A percentile compares a stretch with the other conserved stretches of the same genome.
These are phyloP conservation scores for Lepus oiostolus DNA, from an alignment of 2,797 vertebrate species.

Conservation along the genomic window DNA sequence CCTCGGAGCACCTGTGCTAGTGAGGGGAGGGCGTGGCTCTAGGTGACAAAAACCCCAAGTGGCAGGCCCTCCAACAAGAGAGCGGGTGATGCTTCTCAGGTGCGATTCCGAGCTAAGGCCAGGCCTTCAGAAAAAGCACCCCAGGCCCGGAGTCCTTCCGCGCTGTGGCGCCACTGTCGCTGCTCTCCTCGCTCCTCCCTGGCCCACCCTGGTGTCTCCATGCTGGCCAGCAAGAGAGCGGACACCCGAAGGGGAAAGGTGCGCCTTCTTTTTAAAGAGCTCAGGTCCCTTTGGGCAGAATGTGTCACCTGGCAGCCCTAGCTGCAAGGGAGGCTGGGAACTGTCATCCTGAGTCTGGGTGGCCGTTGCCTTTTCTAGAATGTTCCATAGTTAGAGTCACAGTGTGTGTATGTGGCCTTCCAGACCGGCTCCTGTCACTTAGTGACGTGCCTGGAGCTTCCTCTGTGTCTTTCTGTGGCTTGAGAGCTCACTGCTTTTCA, in stretches of 20 bases:
- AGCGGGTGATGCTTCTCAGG: not conserved
- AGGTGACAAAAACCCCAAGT: not conserved
- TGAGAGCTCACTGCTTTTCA: not conserved
- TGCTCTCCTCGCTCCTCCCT: rapidly evolving
- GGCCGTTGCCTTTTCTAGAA: not conserved
- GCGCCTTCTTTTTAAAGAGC: not conserved
- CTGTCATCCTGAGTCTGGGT: not conserved
- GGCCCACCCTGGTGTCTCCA: not conserved
- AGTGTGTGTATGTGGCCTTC: too few relatives aligned
- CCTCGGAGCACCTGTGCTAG: not conserved
- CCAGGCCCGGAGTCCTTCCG: not conserved
- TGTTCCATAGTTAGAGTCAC: not conserved
- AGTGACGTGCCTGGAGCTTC: not conserved
- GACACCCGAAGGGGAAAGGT: not conserved
- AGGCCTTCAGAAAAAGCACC: not conserved
- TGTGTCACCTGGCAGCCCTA: rapidly evolving
- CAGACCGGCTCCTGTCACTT: not conserved
- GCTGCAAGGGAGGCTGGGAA: not conserved
- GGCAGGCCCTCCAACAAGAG: not conserved
- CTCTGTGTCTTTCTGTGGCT: not conserved
- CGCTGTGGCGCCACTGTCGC: not conserved
- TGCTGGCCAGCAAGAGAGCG: not conserved
- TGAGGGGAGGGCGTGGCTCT: not conserved
- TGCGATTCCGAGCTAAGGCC: not conserved
- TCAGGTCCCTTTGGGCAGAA: not conserved